Evolutionary conservation across 2,888 invertebrate genomes (phyloP), one percentile per base, ranked within the genome.

Genomic region (Athrips mouffetella): DNA sequence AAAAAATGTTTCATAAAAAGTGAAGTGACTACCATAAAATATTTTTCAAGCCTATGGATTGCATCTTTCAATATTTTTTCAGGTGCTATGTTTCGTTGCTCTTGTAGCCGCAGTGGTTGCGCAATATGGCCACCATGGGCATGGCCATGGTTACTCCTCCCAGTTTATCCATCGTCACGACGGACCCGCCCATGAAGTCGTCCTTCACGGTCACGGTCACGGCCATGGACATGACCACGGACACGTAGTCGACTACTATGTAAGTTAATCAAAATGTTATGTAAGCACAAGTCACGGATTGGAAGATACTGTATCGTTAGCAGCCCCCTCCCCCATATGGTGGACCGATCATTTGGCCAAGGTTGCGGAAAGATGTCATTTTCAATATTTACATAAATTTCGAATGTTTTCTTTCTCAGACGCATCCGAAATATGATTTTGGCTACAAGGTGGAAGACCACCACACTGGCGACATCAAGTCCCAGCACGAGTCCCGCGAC

Each of bases 131-230:
- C 55, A 65, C 66, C 47, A 59, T 67, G 57, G 72, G 62, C 55
- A 65, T 65, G 58, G 76, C 56, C 62, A 91, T 72, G 74, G 74
- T 0, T 75, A 65, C 60, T 83, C 83, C 5, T 80, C 81, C 4
- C 80, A 82, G 55, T 76, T 72, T 57, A 76, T 83, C 73, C 59
- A 76, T 44, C 63, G 81, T 44, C 62, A 83, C 60, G 67, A 66
- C 51, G 83, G 73, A 15, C 84, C 67, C 33, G 80, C 67, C 6
- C 71, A 81, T 23, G 60, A 62, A 0, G 70, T 80, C n/a, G 52
- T 56, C 1, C 62, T 69, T 13, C 66, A 71, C 41, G 73, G 73
- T 15, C 71, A 69, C 45, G 66, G 71, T 8, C 67, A 72, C 20
- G 70, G 68, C 44, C 66, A 72, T 8, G 70, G 67, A 5, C 66